phyloP scores from a whole-genome alignment of 2,113 vertebrate species.

The Pedetes capensis region DNA sequence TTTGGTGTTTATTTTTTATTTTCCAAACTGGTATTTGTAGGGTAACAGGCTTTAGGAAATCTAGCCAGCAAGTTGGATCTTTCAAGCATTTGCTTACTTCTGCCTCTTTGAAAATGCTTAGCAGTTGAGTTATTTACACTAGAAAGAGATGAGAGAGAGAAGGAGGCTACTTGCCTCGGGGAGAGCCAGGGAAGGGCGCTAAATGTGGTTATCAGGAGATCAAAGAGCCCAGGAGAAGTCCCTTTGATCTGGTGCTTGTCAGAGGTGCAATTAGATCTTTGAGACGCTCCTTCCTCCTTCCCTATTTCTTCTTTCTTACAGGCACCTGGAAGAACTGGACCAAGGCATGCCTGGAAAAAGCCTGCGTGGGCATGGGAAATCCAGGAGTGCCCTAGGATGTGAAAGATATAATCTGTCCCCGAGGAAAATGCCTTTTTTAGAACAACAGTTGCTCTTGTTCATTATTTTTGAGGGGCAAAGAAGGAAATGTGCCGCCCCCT shows the following conservation, averaged over 20 bases:
- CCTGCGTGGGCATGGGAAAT: neutral
- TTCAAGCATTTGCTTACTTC: conserved; percentile 49
- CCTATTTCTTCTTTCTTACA: neutral
- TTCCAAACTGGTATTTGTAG: neutral
- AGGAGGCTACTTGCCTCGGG: conserved; percentile 54
- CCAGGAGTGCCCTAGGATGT: neutral
- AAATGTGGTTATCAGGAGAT: conserved; percentile 75
- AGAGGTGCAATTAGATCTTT: conserved; percentile 65
- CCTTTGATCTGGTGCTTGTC: conserved; percentile 75
- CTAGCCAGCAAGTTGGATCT: neutral
- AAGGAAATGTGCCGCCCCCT: neutral
- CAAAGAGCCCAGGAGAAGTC: conserved; percentile 67
- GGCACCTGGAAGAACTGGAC: conserved; percentile 65
- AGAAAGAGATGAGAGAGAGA: conserved; percentile 46
- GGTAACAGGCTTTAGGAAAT: neutral
- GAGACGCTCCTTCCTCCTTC: neutral
- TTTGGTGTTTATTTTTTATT: neutral
- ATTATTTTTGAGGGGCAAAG: neutral
- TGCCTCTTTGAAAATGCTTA: conserved; percentile 67
- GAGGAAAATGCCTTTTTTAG: conserved; percentile 58
- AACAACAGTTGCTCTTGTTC: conserved; percentile 4
- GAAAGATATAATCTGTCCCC: neutral
- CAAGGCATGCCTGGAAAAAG: neutral
- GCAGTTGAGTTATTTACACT: conserved; percentile 67
- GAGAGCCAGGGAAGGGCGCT: conserved; percentile 64